phyloP scores from a whole-genome alignment of 2,113 vertebrate species.

The Lanius ludovicianus region DNA sequence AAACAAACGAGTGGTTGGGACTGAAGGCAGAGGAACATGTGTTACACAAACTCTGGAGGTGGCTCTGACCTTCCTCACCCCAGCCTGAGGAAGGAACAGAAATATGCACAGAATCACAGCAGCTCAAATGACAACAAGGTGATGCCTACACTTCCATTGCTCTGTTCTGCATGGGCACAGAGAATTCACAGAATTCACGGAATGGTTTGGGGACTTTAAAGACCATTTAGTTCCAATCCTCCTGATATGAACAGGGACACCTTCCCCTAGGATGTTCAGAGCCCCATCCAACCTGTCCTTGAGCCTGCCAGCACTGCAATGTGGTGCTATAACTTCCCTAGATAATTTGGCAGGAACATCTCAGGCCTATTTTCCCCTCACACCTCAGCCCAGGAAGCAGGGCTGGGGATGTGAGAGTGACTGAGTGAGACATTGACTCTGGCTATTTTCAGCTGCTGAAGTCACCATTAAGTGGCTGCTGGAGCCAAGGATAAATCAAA shows the following conservation, averaged over 20 bases:
- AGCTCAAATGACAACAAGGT: background rate
- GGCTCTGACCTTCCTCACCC: background rate
- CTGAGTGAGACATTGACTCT: background rate
- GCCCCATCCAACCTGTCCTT: background rate
- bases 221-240: background rate
- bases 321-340: background rate
- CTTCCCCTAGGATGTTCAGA: background rate
- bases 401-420: background rate
- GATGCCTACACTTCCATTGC: background rate
- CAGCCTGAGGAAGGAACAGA: background rate
- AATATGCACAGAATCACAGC: background rate
- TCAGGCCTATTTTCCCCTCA: background rate
- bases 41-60: background rate
- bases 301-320: background rate
- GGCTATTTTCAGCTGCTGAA: conserved; percentile 49
- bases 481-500: conserved; percentile 25
- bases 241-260: background rate
- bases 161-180: background rate
- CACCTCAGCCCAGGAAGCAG: background rate
- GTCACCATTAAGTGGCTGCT: background rate
- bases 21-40: background rate
- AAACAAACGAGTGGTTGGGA: background rate
- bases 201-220: background rate
- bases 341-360: background rate
- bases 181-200: background rate